Percentiles rank a stretch among this genome's conserved stretches.
phyloP scores from a whole-genome alignment of 2,888 invertebrate genomes.

The Pteria penguin region DNA sequence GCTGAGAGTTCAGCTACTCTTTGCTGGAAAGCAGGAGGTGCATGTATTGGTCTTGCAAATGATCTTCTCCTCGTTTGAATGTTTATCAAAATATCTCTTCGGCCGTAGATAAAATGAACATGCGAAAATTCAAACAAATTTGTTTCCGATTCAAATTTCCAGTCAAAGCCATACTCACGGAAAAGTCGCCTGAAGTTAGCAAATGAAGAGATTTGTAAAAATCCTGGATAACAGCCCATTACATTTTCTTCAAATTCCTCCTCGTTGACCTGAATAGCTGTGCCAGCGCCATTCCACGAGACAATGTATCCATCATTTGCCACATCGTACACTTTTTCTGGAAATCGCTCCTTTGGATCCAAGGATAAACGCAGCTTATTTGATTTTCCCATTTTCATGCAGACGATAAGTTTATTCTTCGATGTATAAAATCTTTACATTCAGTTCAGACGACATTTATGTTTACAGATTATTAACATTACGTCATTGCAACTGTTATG shows the following conservation, averaged over 20 bases:
- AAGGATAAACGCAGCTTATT: conserved; percentile 45
- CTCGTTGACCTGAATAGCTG: conserved; percentile 58
- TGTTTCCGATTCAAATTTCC: conserved; percentile 57
- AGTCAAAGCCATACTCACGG: conserved; percentile 75
- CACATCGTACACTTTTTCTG: conserved; percentile 70
- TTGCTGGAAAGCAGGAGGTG: conserved; percentile 11
- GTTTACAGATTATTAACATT: neutral
- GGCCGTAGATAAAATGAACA: conserved; percentile 59
- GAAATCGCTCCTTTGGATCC: conserved; percentile 67
- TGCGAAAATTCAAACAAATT: conserved; percentile 69
- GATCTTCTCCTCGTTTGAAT: conserved; percentile 59
- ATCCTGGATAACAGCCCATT: conserved; percentile 73
- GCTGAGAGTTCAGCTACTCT: conserved; percentile 13
- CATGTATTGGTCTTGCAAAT: conserved; percentile 33
- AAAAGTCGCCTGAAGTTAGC: conserved; percentile 75
- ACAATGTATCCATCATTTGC: conserved; percentile 67
- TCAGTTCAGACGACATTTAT: neutral
- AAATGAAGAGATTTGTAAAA: conserved; percentile 74
- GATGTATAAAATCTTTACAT: no score
- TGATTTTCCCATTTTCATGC: no score
- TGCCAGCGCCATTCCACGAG: conserved; percentile 67
- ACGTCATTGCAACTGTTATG: conserved; percentile 2
- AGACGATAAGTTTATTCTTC: no score
- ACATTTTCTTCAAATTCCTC: conserved; percentile 67
- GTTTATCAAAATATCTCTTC: conserved; percentile 55